Conservation (phyloP, 2,888 invertebrate species). For the Caenorhabditis imperialis region DNA sequence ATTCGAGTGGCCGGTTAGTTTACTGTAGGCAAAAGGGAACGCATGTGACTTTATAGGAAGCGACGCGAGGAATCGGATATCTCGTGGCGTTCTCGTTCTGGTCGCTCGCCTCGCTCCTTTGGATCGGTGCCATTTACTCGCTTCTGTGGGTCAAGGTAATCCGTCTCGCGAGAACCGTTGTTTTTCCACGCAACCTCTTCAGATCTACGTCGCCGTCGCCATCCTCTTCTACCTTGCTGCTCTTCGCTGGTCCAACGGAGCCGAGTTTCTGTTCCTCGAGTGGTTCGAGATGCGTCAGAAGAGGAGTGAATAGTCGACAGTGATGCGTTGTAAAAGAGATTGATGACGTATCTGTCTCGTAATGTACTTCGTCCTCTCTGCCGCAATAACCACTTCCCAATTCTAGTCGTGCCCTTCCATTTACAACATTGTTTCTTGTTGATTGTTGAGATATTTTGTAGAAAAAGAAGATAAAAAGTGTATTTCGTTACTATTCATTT, state of each 20-base stretch:
- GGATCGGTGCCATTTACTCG: slow-evolving; percentile 58
- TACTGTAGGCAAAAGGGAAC: neutral
- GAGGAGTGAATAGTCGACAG: slow-evolving; percentile 7
- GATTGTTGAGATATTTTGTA: too few relatives aligned
- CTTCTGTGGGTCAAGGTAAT: slow-evolving; percentile 52
- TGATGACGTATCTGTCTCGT: slow-evolving; percentile 6
- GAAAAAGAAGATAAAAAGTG: too few relatives aligned
- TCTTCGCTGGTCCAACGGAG: slow-evolving; percentile 62
- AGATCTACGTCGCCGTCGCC: slow-evolving; percentile 62
- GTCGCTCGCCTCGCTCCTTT: slow-evolving; percentile 64
- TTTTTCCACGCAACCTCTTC: slow-evolving; percentile 1
- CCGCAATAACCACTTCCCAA: too few relatives aligned
- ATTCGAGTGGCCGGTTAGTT: slow-evolving; percentile 59
- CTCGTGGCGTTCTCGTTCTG: slow-evolving; percentile 67
- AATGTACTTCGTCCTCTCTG: slow-evolving; percentile 15
- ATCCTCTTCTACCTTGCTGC: slow-evolving; percentile 64
- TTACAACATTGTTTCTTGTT: too few relatives aligned
- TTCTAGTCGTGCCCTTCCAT: too few relatives aligned
- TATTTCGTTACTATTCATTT: neutral
- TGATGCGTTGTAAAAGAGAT: slow-evolving; percentile 10
- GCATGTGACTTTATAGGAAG: slow-evolving; percentile 42
- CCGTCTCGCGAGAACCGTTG: neutral
- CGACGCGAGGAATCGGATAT: slow-evolving; percentile 62
- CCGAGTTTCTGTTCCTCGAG: slow-evolving; percentile 69
- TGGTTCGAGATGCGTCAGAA: slow-evolving; percentile 65